Evolutionary conservation across 2,113 vertebrate genomes (phyloP).

Genomic region (Plestiodon gilberti): DNA sequence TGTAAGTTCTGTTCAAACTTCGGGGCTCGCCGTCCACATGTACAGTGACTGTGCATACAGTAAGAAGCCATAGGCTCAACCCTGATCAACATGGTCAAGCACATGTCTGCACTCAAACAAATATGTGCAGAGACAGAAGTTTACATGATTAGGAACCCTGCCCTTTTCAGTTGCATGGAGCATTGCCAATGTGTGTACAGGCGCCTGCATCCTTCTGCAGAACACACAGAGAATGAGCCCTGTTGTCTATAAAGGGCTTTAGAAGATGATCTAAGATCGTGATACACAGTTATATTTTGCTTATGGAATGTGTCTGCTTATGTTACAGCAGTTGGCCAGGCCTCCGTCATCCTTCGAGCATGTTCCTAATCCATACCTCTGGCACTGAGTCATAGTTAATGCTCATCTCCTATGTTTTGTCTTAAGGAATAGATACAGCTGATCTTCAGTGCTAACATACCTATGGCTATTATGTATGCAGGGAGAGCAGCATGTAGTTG

Average conservation of each 20-base stretch:
- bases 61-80: no score
- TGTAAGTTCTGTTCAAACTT: no score
- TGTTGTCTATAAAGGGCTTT: neutral
- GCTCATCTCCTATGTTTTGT: fast-evolving
- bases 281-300: fast-evolving
- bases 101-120: no score
- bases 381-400: neutral
- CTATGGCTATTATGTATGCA: neutral
- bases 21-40: no score
- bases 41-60: no score
- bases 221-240: no score
- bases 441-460: neutral
- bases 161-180: no score
- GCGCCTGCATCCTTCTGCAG: no score
- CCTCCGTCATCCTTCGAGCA: fast-evolving
- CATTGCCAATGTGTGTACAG: no score
- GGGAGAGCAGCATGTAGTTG: neutral
- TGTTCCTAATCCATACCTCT: neutral
- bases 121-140: no score
- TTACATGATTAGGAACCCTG: no score
- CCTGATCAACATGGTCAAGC: no score
- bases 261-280: neutral
- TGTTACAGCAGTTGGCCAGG: fast-evolving
- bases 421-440: neutral
- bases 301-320: fast-evolving